Evolutionary conservation across 2,888 invertebrate species (phyloP), one percentile per base, ranked within the genome.

Genomic region (Leptinotarsa haldemani): DNA sequence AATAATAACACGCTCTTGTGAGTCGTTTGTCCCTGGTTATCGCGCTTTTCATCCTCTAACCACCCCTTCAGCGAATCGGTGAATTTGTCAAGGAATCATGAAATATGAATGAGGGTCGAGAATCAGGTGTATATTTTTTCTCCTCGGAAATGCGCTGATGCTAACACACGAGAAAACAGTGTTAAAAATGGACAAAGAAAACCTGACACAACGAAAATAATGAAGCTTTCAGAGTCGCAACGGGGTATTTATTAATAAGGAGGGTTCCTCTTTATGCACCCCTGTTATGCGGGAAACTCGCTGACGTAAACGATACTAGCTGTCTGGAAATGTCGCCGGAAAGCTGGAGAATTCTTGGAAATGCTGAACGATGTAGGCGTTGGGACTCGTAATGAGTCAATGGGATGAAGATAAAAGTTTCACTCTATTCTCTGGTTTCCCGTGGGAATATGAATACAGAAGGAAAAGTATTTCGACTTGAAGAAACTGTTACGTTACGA

Each of bases 221-320:
- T 61, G 61, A 61, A 61, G 61, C 61, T 61, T 40, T n/a, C 40
- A 4, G 25, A 7, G 25, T 13, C 40, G 40, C 61, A 61, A 40
- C 61, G 61, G 61, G 30, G 40, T 61, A 61, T 61, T 61, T 61
- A 61, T 61, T 61, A 61, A 30, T 61, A 30, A 61, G 61, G n/a
- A 30, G 25, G n/a, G 30, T 61, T 30, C 61, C 61, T 61, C 30
- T 40, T 61, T 25, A 61, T 61, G 7, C 40, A 61, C 61, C 61
- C 61, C n/a, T 61, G 30, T 61, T 30, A 61, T 61, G 61, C 61
- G 61, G 30, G 16, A 61, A 30, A 61, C 9, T 30, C 13, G 61
- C 61, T 30, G 40, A 61, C 61, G 61, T 61, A 25, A 30, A 40
- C 61, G 40, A 61, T 61, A 58, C 40, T 40, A 61, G 30, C 61